Percentiles rank a stretch among this genome's conserved stretches.
Evolutionary conservation across 1,140 invertebrate genomes (phyloP).

Genomic region (Cyclina sinensis): DNA sequence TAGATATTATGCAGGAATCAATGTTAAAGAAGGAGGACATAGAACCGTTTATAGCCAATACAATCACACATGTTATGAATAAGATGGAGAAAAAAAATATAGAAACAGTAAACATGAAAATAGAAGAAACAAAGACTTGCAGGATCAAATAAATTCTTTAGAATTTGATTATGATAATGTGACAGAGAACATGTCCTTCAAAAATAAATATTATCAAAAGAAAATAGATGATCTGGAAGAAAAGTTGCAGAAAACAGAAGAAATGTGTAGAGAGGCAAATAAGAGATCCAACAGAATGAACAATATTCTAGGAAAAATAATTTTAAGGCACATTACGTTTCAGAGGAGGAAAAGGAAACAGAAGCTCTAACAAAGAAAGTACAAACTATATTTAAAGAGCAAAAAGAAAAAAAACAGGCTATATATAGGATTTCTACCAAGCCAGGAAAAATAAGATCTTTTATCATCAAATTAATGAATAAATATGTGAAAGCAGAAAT

Average conservation of each 20-base stretch:
- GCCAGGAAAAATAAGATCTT: background rate
- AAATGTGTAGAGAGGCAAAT: no score
- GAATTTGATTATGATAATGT: background rate
- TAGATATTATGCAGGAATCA: background rate
- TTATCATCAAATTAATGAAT: background rate
- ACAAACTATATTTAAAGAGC: no score
- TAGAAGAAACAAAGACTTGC: constrained; percentile 3
- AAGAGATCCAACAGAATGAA: no score
- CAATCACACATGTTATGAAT: background rate
- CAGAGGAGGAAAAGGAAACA: no score
- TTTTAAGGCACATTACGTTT: no score
- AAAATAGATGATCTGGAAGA: background rate
- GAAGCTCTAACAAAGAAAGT: no score
- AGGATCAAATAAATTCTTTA: background rate
- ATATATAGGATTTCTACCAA: background rate
- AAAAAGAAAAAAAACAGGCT: no score
- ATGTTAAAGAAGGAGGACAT: constrained; percentile 6
- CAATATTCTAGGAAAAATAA: no score
- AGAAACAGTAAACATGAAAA: no score
- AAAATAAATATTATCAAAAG: background rate
- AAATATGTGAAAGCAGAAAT: background rate
- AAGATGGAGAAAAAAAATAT: no score
- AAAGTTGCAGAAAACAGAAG: no score
- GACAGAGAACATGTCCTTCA: background rate
- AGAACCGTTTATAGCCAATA: background rate